Conservation (phyloP, 2,888 invertebrate species). For the Cremastinae sp. region DNA sequence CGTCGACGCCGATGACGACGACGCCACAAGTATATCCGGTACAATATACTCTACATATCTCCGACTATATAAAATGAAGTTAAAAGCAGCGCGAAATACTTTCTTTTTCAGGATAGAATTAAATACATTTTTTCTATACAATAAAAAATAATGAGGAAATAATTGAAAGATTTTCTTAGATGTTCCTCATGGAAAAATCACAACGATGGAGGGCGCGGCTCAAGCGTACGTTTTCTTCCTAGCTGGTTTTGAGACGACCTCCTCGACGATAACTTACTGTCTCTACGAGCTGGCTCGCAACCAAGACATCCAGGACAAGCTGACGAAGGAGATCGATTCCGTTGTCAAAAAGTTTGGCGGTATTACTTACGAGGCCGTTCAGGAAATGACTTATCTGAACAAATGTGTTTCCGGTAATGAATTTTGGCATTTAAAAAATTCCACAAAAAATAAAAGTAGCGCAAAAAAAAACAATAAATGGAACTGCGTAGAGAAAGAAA, state of each 20-base stretch:
- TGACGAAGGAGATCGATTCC: constrained; percentile 78
- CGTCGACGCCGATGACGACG: constrained; percentile 64
- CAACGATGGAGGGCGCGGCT: constrained; percentile 79
- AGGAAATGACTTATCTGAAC: constrained; percentile 81
- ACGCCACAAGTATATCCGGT: constrained; percentile 45
- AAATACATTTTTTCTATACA: no score
- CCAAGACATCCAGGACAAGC: constrained; percentile 78
- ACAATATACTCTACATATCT: background rate
- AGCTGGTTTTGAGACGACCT: constrained; percentile 82
- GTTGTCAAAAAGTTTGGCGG: constrained; percentile 72
- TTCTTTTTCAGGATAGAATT: no score
- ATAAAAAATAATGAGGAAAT: no score
- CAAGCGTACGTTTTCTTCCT: constrained; percentile 81
- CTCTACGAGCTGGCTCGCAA: constrained; percentile 80
- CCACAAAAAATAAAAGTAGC: no score
- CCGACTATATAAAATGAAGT: no score
- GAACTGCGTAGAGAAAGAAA: no score
- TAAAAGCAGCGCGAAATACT: no score
- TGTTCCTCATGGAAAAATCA: constrained; percentile 68
- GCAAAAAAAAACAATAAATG: no score
- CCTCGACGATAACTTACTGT: constrained; percentile 80
- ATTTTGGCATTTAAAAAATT: no score
- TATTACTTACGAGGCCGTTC: constrained; percentile 79
- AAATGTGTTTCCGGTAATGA: constrained; percentile 78
- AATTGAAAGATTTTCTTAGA: no score